phyloP scores from a whole-genome alignment of 2,797 vertebrate genomes.

The Sylvilagus floridanus region DNA sequence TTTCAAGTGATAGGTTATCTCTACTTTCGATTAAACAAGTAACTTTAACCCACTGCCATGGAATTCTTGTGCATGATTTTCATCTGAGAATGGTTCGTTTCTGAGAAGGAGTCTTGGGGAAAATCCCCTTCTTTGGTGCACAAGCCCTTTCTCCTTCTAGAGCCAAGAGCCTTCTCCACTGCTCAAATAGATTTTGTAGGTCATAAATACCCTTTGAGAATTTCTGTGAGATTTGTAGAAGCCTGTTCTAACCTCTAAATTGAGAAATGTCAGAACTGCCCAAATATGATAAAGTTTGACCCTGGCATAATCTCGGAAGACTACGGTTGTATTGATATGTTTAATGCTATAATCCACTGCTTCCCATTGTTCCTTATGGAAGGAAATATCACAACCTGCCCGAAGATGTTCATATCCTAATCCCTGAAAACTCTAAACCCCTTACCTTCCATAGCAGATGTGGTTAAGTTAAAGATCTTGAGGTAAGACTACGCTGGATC shows the following conservation, averaged over 20 bases:
- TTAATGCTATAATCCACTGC: conserved; percentile 25
- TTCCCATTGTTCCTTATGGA: background rate
- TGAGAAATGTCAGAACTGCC: conserved; percentile 33
- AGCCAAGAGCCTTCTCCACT: conserved; percentile 41
- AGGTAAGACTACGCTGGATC: background rate
- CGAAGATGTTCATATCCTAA: background rate
- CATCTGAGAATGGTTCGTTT: conserved; percentile 60
- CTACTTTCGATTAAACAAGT: conserved; percentile 73
- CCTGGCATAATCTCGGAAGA: background rate
- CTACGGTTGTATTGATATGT: background rate
- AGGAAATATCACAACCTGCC: conserved; percentile 23
- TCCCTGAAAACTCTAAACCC: background rate
- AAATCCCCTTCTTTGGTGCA: conserved; percentile 62
- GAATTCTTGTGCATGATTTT: conserved; percentile 59
- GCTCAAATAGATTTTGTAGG: background rate
- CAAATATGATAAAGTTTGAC: conserved; percentile 30
- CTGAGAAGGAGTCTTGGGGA: conserved; percentile 68
- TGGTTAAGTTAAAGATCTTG: conserved; percentile 1
- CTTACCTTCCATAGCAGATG: background rate
- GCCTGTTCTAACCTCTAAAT: conserved; percentile 40
- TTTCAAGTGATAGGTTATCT: conserved; percentile 74
- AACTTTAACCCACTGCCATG: conserved; percentile 58
- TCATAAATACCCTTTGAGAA: background rate
- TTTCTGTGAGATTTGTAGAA: conserved; percentile 20
- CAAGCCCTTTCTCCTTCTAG: conserved; percentile 17